Evolutionary conservation across 2,113 vertebrate species (phyloP).

Genomic region (Psilopogon haemacephalus): DNA sequence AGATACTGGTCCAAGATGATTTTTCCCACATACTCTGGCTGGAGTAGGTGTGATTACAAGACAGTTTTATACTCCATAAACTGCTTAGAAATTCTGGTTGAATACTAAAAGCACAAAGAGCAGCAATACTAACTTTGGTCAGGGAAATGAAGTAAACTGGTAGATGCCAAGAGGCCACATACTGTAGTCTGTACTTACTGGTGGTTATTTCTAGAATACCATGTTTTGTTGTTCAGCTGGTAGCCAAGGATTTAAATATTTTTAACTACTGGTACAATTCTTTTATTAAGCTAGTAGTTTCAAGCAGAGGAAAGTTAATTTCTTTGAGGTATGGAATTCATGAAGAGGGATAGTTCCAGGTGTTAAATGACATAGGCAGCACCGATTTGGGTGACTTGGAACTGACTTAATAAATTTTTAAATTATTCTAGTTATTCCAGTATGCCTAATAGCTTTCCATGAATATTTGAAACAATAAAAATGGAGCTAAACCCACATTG

Average conservation of each 20-base stretch:
- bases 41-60: constrained; percentile 28
- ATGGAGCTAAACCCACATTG: neutral
- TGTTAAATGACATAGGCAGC: neutral
- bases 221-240: neutral
- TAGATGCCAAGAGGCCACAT: neutral
- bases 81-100: neutral
- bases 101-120: neutral
- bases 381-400: neutral
- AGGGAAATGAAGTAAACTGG: neutral
- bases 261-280: neutral
- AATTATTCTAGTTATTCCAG: neutral
- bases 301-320: neutral
- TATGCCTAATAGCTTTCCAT: neutral
- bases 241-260: neutral
- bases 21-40: constrained; percentile 7
- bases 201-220: neutral
- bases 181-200: neutral
- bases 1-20: neutral
- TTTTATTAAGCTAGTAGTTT: neutral
- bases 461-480: neutral
- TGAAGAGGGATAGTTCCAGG: neutral
- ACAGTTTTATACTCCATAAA: neutral
- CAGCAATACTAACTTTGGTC: neutral
- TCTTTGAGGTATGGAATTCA: neutral
- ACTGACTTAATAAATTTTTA: neutral